These are phyloP conservation scores for Ctenosaura bakeri DNA, from an alignment of 2,797 vertebrate species.

Conservation along the genomic window DNA sequence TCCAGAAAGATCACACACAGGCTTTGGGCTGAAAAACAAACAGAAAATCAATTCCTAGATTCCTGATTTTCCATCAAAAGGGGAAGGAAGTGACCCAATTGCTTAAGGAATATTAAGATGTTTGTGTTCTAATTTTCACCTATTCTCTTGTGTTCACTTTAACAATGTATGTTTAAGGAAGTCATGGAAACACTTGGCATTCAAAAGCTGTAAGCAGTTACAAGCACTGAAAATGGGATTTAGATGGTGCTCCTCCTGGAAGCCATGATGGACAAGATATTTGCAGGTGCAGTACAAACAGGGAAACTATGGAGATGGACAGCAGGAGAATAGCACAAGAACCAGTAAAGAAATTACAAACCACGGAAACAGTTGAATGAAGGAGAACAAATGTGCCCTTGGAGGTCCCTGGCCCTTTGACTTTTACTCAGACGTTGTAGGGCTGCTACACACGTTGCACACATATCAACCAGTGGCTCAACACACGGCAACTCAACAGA, in stretches of 20 bases:
- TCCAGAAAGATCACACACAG: not conserved
- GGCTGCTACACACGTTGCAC: not conserved
- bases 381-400: not conserved
- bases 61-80: not conserved
- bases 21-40: conserved; percentile 7
- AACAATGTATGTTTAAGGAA: not conserved
- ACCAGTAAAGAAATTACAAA: not conserved
- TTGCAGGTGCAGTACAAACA: not conserved
- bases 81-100: not conserved
- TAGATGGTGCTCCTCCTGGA: not conserved
- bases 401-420: not conserved
- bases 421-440: not conserved
- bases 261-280: not conserved
- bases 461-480: not conserved
- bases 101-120: not conserved
- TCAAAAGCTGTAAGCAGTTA: not conserved
- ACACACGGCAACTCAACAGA: not conserved
- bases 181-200: not conserved
- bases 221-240: not conserved
- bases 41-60: not conserved
- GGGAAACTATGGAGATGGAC: not conserved
- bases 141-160: not conserved
- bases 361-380: not conserved
- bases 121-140: not conserved
- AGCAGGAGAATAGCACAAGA: not conserved